Percentiles rank a stretch among this genome's conserved stretches.
Conservation (phyloP, 2,797 vertebrate genomes). For the Petrocephalus schoutedeni region DNA sequence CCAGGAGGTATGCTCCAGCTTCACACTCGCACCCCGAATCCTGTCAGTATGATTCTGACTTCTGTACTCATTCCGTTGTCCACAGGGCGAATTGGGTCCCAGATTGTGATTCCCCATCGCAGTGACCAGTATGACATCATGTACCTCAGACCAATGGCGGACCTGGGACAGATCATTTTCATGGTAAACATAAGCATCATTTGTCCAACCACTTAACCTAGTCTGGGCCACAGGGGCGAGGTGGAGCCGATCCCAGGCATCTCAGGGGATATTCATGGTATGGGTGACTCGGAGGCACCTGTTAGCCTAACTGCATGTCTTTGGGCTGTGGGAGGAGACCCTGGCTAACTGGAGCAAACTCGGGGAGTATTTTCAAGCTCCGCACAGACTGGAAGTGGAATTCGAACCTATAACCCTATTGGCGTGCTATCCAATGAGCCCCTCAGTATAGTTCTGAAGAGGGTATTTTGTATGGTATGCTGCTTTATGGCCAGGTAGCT, state of each 20-base stretch:
- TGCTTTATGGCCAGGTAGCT: background rate
- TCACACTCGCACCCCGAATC: background rate
- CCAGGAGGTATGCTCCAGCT: background rate
- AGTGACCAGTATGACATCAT: constrained; percentile 85
- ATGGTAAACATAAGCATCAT: constrained; percentile 57
- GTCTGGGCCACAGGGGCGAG: background rate
- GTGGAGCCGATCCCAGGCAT: background rate
- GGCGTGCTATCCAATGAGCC: background rate
- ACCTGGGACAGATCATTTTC: constrained; percentile 89
- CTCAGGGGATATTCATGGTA: background rate
- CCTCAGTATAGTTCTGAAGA: background rate
- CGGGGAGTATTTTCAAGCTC: background rate
- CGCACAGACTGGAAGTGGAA: background rate
- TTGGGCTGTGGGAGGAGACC: background rate
- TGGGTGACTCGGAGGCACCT: background rate
- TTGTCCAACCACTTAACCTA: background rate
- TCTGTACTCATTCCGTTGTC: background rate
- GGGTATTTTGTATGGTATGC: background rate
- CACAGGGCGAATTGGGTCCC: constrained; percentile 84
- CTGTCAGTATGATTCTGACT: background rate
- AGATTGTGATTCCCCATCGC: constrained; percentile 82
- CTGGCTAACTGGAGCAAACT: background rate
- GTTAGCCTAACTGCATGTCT: background rate
- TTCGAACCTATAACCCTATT: background rate
- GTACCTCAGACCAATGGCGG: constrained; percentile 86